Evolutionary conservation across 1,140 invertebrate species (phyloP), one percentile per base, ranked within the genome.

Genomic region (Magallana gigas): DNA sequence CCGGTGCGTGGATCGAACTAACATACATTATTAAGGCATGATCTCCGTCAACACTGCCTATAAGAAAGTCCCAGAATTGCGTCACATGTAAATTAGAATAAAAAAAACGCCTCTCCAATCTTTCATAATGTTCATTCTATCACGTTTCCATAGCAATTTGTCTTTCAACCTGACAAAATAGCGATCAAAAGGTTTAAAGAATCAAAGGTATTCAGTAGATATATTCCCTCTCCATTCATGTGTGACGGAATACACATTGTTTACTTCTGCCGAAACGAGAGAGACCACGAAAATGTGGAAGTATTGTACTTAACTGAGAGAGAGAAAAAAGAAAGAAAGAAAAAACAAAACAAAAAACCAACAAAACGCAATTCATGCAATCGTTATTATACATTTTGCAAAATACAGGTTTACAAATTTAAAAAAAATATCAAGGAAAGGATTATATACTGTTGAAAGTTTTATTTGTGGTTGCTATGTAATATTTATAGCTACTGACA

Each of bases 1-100:
- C 18, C 60, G 57, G 60, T 58, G 83, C 83, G 83, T 84, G 58
- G 29, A 59, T 60, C 83, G 57, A 59, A 83, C 16, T 56, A 83
- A 83, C 81, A 83, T 57, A 83, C 48, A 83, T 83, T 83, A 83
- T 83, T 29, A 12, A 76, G 68, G 23, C 68, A 76, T 83, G 81
- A 58, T 83, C 81, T 36, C 8, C 18, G 57, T 83, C 9, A 83
- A 57, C 81, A 83, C 9, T 57, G 8, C 12, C n/a, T 57, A 56
- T 83, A n/a, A 83, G 48, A n/a, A 56, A 83, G 57, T 57, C 81
- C 48, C 14, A 83, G 16, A 9, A 56, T 83, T 83, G 48, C 81
- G 81, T 83, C 81, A 83, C 81, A 56, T 83, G 81, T 29, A 83
- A 83, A 83, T 83, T 57, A 83, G 56, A 57, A 58, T 14, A 58